Evolutionary conservation across 2,888 invertebrate species (phyloP).

Genomic region (Synergus itoensis): DNA sequence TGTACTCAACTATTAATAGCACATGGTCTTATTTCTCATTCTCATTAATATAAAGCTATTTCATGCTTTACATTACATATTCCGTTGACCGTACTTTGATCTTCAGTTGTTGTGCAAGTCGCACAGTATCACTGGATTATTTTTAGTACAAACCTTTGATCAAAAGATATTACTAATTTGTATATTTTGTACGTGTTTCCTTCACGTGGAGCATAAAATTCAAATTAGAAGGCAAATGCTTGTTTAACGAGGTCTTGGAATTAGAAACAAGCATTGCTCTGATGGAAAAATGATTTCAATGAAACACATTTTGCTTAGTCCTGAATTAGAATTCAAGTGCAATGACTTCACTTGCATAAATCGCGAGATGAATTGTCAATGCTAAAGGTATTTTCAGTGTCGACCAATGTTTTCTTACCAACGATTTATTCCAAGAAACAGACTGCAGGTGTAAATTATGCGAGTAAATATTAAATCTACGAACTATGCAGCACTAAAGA

Average conservation of each 20-base stretch:
- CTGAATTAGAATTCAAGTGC: conserved; percentile 4
- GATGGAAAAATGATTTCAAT: background rate
- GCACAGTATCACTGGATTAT: background rate
- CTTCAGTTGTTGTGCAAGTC: conserved; percentile 3
- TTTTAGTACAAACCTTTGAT: background rate
- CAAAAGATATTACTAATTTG: background rate
- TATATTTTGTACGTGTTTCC: background rate
- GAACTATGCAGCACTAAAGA: conserved; percentile 23
- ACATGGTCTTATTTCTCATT: conserved; percentile 18
- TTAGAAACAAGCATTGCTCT: background rate
- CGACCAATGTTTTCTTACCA: conserved; percentile 17
- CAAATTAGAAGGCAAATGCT: conserved; percentile 3
- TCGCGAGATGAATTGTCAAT: conserved; percentile 1
- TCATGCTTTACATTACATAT: background rate
- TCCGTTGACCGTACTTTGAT: conserved; percentile 5
- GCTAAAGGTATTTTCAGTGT: conserved; percentile 12
- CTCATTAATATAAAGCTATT: too few relatives aligned
- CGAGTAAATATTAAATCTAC: conserved; percentile 30
- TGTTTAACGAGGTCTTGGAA: background rate
- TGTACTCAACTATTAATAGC: conserved; percentile 23
- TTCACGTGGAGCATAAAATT: background rate
- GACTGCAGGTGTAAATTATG: conserved; percentile 23
- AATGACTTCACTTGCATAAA: conserved; percentile 5
- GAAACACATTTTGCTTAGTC: background rate
- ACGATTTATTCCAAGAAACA: conserved; percentile 20